Conservation (phyloP, 1,140 invertebrate genomes). For the Heliothis subflexa region DNA sequence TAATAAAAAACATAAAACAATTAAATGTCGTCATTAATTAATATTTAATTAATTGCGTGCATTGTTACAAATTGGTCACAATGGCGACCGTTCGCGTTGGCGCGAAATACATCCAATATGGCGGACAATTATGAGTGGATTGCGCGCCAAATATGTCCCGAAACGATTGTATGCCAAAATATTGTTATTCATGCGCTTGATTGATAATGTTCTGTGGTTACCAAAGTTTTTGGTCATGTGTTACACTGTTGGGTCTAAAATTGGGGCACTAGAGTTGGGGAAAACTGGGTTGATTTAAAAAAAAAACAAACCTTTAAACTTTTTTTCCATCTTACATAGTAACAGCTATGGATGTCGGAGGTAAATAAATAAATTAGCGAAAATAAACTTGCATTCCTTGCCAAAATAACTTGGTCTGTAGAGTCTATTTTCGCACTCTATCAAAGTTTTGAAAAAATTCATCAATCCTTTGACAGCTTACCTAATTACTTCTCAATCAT, state of each 20-base stretch:
- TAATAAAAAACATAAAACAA: slow-evolving; percentile 25
- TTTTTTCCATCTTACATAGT: too few relatives aligned
- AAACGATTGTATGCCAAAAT: slow-evolving; percentile 52
- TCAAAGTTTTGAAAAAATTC: too few relatives aligned
- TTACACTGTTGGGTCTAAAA: too few relatives aligned
- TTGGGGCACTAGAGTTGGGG: too few relatives aligned
- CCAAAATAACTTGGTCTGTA: too few relatives aligned
- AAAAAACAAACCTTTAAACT: too few relatives aligned
- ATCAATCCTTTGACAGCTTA: too few relatives aligned
- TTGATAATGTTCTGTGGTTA: slow-evolving; percentile 20
- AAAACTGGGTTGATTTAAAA: not conserved
- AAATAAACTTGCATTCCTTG: too few relatives aligned
- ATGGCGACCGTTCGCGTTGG: slow-evolving; percentile 61
- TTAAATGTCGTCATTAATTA: slow-evolving; percentile 59
- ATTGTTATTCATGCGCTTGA: slow-evolving; percentile 28
- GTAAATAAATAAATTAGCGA: too few relatives aligned
- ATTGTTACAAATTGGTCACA: slow-evolving; percentile 67
- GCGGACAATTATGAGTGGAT: slow-evolving; percentile 66
- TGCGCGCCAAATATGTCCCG: slow-evolving; percentile 57
- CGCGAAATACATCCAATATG: slow-evolving; percentile 65
- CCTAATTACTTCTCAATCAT: too few relatives aligned
- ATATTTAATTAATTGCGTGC: slow-evolving; percentile 64
- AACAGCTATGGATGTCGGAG: too few relatives aligned
- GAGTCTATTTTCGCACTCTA: too few relatives aligned
- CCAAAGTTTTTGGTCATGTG: slow-evolving; percentile 36